Percentiles rank a stretch among this genome's conserved stretches.
These are phyloP conservation scores for Apodemia mormo DNA, from an alignment of 2,888 invertebrate species.

Conservation along the genomic window DNA sequence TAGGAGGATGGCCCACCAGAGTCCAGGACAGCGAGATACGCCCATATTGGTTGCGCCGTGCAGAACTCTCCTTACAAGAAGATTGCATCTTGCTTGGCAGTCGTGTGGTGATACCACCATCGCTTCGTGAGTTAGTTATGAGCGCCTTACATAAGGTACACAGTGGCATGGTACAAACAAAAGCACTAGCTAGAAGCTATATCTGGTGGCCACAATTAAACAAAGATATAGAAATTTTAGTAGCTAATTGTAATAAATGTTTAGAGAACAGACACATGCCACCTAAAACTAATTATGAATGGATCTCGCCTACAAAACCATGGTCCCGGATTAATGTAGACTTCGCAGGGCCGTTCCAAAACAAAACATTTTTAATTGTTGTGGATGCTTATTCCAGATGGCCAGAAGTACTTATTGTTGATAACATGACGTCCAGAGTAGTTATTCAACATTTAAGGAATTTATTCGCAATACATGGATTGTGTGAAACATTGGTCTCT, in stretches of 20 bases:
- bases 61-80: background rate
- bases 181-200: conserved; percentile 37
- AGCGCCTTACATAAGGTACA: conserved; percentile 29
- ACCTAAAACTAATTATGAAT: conserved; percentile 24
- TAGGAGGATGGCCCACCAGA: background rate
- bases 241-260: conserved; percentile 16
- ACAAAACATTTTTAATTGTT: conserved; percentile 33
- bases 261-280: conserved; percentile 30
- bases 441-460: conserved; percentile 32
- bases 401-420: conserved; percentile 30
- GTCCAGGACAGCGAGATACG: background rate
- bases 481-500: conserved; percentile 31
- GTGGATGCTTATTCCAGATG: conserved; percentile 34
- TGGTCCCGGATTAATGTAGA: conserved; percentile 36
- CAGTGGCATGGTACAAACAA: conserved; percentile 36
- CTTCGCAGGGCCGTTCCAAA: conserved; percentile 33
- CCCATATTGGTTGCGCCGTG: background rate
- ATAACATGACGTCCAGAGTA: conserved; percentile 29
- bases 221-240: conserved; percentile 26
- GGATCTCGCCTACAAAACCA: conserved; percentile 28
- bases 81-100: background rate
- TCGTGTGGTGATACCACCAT: background rate
- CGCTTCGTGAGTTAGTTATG: background rate
- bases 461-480: conserved; percentile 31
- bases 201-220: conserved; percentile 39